phyloP scores from a whole-genome alignment of 2,888 invertebrate genomes.

The Mallateleia sp. region DNA sequence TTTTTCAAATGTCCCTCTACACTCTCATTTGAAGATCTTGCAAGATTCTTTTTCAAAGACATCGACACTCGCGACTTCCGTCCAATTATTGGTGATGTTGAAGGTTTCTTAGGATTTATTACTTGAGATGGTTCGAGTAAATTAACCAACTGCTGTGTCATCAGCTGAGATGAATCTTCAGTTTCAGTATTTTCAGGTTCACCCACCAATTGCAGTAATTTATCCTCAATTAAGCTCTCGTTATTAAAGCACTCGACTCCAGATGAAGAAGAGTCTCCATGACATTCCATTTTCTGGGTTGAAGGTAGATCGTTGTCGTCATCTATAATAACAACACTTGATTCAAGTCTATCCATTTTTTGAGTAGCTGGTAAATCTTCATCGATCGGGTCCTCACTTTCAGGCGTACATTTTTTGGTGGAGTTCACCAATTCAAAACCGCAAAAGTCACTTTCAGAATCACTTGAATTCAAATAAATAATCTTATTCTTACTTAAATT shows the following conservation, averaged over 20 bases:
- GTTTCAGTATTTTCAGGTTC: neutral
- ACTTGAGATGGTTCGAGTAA: conserved; percentile 3
- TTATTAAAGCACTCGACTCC: neutral
- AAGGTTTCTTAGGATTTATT: neutral
- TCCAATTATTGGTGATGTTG: conserved; percentile 10
- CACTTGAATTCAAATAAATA: conserved; percentile 17
- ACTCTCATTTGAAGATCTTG: too few relatives aligned
- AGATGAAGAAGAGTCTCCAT: conserved; percentile 10
- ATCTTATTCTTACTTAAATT: neutral
- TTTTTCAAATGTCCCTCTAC: too few relatives aligned
- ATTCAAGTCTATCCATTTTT: neutral
- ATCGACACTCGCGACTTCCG: too few relatives aligned
- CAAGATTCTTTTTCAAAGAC: too few relatives aligned
- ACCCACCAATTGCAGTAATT: conserved; percentile 27
- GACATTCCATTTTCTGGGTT: conserved; percentile 17
- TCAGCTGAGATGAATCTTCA: conserved; percentile 1
- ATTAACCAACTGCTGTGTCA: conserved; percentile 49
- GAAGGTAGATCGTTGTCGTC: conserved; percentile 7
- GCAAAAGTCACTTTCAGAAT: conserved; percentile 18
- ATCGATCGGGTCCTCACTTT: neutral
- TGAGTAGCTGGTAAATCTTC: conserved; percentile 14
- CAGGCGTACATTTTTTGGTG: neutral
- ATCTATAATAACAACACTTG: neutral
- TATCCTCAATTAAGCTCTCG: conserved; percentile 13
- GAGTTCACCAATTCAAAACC: conserved; percentile 11